These are phyloP conservation scores for Bursaphelenchus mucronatus DNA, from an alignment of 1,140 invertebrate genomes.

Conservation along the genomic window DNA sequence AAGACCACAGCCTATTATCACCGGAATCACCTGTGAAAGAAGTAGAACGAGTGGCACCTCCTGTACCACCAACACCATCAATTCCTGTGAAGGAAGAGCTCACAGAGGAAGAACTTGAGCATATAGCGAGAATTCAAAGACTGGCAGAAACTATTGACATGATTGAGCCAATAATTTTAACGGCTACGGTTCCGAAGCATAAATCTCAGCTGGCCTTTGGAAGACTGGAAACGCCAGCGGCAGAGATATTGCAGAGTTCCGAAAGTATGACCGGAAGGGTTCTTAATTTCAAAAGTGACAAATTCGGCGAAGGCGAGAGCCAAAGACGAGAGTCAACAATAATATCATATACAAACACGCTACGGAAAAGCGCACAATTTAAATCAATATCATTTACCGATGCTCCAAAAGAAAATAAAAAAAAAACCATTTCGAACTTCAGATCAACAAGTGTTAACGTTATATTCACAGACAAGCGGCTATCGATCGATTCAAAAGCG, in stretches of 20 bases:
- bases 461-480: neutral
- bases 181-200: conserved; percentile 8
- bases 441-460: neutral
- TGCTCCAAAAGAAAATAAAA: conserved; percentile 7
- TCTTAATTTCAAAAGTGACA: neutral
- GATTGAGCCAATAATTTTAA: conserved; percentile 14
- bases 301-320: no score
- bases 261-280: neutral
- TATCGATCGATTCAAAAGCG: no score
- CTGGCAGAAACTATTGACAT: conserved; percentile 16
- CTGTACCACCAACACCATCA: neutral
- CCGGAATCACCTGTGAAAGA: no score
- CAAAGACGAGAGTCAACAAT: no score
- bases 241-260: neutral
- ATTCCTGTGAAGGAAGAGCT: conserved; percentile 8
- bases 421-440: neutral
- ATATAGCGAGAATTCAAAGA: conserved; percentile 25
- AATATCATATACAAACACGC: no score
- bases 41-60: no score
- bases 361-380: no score
- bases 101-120: conserved; percentile 32
- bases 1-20: no score
- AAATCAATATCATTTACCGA: conserved; percentile 4
- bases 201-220: neutral
- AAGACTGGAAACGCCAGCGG: neutral